These are phyloP conservation scores for Turritopsis rubra DNA, from an alignment of 30 jellyfish, hydroid and myxozoan species.

Conservation along the genomic window DNA sequence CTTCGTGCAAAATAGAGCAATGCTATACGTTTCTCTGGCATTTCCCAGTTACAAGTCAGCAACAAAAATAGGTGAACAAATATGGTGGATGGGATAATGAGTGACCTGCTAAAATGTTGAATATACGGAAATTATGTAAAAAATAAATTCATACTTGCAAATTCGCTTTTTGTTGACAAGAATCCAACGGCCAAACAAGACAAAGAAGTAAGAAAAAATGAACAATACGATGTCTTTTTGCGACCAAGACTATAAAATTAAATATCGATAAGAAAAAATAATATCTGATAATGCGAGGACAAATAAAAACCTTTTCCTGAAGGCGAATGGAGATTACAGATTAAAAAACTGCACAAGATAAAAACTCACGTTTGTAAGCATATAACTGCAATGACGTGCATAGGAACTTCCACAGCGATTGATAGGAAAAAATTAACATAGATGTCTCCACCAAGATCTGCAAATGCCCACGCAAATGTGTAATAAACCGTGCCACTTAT, in stretches of 20 bases:
- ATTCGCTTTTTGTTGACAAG: background rate
- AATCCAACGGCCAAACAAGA: background rate
- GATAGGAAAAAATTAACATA: conserved; percentile 17
- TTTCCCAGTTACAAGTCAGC: too few relatives aligned
- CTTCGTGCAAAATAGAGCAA: too few relatives aligned
- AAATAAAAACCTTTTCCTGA: background rate
- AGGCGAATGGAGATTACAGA: background rate
- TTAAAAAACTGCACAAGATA: background rate
- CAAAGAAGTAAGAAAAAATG: background rate
- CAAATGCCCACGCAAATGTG: conserved; percentile 35
- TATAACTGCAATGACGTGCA: background rate
- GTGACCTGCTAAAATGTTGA: too few relatives aligned
- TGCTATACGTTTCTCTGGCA: too few relatives aligned
- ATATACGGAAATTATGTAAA: too few relatives aligned
- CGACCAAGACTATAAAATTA: conserved; percentile 1
- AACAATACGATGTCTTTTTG: background rate
- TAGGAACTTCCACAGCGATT: conserved; percentile 20
- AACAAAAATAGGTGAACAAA: too few relatives aligned
- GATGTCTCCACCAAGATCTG: conserved; percentile 28
- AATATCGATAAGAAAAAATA: too few relatives aligned
- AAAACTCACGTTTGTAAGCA: conserved; percentile 1
- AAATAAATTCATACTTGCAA: background rate
- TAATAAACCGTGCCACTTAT: conserved; percentile 19
- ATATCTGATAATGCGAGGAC: too few relatives aligned
- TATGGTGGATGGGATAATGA: too few relatives aligned